Percentiles rank a stretch among this genome's conserved stretches.
Evolutionary conservation across 1,140 invertebrate species (phyloP).

Genomic region (Cataglyphis hispanica): DNA sequence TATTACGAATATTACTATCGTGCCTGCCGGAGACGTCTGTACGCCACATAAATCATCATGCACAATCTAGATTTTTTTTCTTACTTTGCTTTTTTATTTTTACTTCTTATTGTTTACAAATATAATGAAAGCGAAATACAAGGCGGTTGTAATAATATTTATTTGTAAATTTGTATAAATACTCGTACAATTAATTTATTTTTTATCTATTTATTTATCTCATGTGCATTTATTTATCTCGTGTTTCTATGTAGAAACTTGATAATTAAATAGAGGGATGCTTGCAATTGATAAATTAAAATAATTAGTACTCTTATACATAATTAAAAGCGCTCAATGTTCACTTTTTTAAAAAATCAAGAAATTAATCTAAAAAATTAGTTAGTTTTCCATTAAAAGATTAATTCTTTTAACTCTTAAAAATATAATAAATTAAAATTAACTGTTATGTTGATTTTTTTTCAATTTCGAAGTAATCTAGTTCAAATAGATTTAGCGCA

Average conservation of each 20-base stretch:
- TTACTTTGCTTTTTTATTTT: conserved; percentile 4
- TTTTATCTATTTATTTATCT: neutral
- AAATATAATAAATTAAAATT: neutral
- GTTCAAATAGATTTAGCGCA: neutral
- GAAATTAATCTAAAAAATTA: neutral
- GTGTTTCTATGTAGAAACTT: neutral
- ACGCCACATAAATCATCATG: conserved; percentile 41
- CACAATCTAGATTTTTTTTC: neutral
- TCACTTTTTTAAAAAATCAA: neutral
- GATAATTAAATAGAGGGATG: neutral
- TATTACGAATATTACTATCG: conserved; percentile 49
- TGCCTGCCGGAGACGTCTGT: conserved; percentile 54
- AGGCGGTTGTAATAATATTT: neutral
- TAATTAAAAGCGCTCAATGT: neutral
- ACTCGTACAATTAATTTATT: neutral
- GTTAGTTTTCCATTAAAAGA: neutral
- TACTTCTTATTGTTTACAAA: neutral
- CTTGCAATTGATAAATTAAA: conserved; percentile 5
- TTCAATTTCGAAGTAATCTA: neutral
- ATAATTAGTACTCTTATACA: neutral
- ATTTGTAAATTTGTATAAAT: neutral
- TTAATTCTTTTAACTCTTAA: neutral
- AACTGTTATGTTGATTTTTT: neutral
- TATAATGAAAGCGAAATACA: neutral
- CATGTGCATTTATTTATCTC: neutral